A percentile compares a stretch with the other conserved stretches of the same genome.
These are phyloP conservation scores for Erebia ligea DNA, from an alignment of 2,888 invertebrate species.

Conservation along the genomic window DNA sequence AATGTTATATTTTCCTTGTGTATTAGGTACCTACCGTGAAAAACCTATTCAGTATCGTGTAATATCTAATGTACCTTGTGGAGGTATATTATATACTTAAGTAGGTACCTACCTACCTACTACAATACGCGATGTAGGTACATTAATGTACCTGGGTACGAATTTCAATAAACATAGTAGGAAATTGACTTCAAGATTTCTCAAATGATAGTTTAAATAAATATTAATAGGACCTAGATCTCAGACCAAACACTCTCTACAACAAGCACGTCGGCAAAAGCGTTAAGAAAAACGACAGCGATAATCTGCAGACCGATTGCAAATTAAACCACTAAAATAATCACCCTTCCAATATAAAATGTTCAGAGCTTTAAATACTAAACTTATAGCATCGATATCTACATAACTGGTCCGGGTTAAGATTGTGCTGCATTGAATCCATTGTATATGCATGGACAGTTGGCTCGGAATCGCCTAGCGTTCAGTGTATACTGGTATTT, in stretches of 20 bases:
- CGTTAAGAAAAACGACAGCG: conserved; percentile 56
- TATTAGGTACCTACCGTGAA: background rate
- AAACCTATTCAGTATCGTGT: background rate
- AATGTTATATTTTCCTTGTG: background rate
- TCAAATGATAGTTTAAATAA: conserved; percentile 27
- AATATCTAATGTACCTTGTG: background rate
- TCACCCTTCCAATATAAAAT: conserved; percentile 64
- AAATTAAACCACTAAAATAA: conserved; percentile 76
- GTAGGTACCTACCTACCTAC: background rate
- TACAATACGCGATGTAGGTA: background rate
- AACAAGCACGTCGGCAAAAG: conserved; percentile 36
- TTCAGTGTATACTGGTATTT: conserved; percentile 58
- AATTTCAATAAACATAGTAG: background rate
- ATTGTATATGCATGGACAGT: conserved; percentile 47
- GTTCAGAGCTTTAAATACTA: conserved; percentile 55
- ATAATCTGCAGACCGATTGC: conserved; percentile 59
- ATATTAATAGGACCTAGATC: conserved; percentile 19
- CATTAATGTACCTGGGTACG: too few species aligned
- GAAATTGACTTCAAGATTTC: conserved; percentile 7
- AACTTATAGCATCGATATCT: conserved; percentile 54
- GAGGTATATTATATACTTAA: background rate
- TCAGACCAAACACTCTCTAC: conserved; percentile 33
- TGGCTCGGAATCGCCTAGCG: conserved; percentile 40
- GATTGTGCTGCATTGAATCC: conserved; percentile 48
- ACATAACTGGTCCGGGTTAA: conserved; percentile 61